Evolutionary conservation across 2,888 invertebrate species (phyloP).

Genomic region (Abscondita cerata): DNA sequence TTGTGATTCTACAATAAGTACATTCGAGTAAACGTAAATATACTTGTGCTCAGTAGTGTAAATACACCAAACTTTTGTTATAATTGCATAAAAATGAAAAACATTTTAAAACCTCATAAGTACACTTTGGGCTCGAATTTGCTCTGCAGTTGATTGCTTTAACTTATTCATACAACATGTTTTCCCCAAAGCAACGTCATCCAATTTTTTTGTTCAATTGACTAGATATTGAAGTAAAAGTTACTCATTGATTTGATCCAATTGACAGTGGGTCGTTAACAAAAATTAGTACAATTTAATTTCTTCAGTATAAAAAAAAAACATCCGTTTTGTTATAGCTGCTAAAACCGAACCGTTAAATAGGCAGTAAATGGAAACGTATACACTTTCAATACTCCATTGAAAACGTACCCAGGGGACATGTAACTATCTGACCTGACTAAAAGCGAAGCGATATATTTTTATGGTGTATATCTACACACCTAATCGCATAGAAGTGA

Average conservation of each 20-base stretch:
- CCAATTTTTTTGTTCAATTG: background rate
- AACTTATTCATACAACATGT: constrained; percentile 6
- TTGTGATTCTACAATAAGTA: no score
- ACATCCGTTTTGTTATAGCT: constrained; percentile 5
- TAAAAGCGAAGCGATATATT: constrained; percentile 34
- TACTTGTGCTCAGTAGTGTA: no score
- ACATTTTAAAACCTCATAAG: constrained; percentile 8
- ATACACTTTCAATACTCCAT: constrained; percentile 30
- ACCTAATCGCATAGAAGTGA: constrained; percentile 35
- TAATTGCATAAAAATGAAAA: constrained; percentile 1
- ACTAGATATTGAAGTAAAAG: background rate
- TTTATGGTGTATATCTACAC: constrained; percentile 33
- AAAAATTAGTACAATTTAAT: background rate
- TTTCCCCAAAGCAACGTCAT: background rate
- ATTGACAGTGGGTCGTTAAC: background rate
- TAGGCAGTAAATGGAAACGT: constrained; percentile 30
- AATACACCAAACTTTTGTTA: no score
- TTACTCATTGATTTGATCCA: background rate
- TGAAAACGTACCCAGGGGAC: constrained; percentile 30
- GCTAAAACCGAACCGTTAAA: constrained; percentile 14
- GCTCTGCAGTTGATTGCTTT: constrained; percentile 1
- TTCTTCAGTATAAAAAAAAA: background rate
- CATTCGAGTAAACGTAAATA: no score
- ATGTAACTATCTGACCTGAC: constrained; percentile 35
- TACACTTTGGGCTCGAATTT: constrained; percentile 7